Conservation (phyloP, 2,113 vertebrate genomes). For the Chamaetylas fuelleborni region DNA sequence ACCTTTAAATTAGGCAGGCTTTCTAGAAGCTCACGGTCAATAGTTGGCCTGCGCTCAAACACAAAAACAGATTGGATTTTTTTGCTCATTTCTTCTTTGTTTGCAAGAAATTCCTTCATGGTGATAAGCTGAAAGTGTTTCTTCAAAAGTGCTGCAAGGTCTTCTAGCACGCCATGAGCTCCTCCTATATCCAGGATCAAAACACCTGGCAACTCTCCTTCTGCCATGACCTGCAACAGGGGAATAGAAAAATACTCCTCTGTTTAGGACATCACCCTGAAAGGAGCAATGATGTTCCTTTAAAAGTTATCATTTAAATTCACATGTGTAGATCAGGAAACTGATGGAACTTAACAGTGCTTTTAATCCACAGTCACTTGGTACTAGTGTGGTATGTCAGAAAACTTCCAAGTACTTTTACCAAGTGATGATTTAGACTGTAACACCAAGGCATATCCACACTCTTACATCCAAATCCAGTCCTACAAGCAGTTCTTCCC, state of each 20-base stretch:
- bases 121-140: conserved; percentile 75
- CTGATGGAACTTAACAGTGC: not conserved
- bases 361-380: not conserved
- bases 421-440: not conserved
- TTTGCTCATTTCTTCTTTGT: conserved; percentile 56
- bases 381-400: not conserved
- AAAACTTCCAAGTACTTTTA: not conserved
- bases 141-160: conserved; percentile 61
- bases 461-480: not conserved
- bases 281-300: not conserved
- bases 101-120: conserved; percentile 69
- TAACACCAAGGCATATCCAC: not conserved
- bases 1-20: conserved; percentile 77
- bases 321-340: not conserved
- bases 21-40: conserved; percentile 66
- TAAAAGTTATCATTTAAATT: not conserved
- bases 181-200: conserved; percentile 65
- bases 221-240: conserved; percentile 58
- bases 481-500: not conserved
- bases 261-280: not conserved
- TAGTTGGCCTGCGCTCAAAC: conserved; percentile 36
- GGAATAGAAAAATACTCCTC: not conserved
- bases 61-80: conserved; percentile 73
- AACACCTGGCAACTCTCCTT: conserved; percentile 48
- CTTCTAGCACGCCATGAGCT: conserved; percentile 36